phyloP scores from a whole-genome alignment of 2,888 invertebrate genomes.

The Agrypnus murinus region DNA sequence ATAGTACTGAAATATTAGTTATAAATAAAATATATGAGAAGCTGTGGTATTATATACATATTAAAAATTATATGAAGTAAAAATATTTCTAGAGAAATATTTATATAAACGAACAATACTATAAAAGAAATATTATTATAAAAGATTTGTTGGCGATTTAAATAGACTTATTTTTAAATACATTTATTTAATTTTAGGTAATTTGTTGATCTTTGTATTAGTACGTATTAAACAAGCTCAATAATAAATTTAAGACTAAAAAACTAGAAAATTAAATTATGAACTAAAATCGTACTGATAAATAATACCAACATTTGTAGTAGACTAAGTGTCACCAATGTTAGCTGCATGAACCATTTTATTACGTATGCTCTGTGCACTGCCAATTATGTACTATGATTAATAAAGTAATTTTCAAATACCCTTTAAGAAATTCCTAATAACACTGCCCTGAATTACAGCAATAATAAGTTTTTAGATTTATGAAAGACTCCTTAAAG shows the following conservation, averaged over 20 bases:
- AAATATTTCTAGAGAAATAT: slow-evolving; percentile 51
- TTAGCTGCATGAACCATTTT: slow-evolving; percentile 51
- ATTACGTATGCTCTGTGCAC: slow-evolving; percentile 52
- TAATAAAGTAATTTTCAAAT: slow-evolving; percentile 43
- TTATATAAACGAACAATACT: slow-evolving; percentile 44
- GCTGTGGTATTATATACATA: slow-evolving; percentile 49
- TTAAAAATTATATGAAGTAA: slow-evolving; percentile 41
- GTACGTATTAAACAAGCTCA: slow-evolving; percentile 46
- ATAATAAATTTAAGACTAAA: slow-evolving; percentile 50
- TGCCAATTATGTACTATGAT: slow-evolving; percentile 51
- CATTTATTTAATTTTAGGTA: slow-evolving; percentile 47
- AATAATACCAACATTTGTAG: slow-evolving; percentile 47
- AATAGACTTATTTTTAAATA: slow-evolving; percentile 51
- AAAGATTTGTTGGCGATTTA: slow-evolving; percentile 47
- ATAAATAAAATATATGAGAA: slow-evolving; percentile 41
- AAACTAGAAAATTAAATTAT: slow-evolving; percentile 44
- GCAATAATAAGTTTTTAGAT: no score
- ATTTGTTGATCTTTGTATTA: slow-evolving; percentile 46
- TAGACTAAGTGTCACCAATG: slow-evolving; percentile 49
- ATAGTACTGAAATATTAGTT: slow-evolving; percentile 40
- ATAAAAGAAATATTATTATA: slow-evolving; percentile 36
- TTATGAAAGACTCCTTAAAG: no score
- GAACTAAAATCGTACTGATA: slow-evolving; percentile 49
- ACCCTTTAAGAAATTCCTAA: no score
- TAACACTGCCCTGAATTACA: no score